Evolutionary conservation across 2,113 vertebrate genomes (phyloP), one percentile per base, ranked within the genome.

Genomic region (Halichoerus grypus): DNA sequence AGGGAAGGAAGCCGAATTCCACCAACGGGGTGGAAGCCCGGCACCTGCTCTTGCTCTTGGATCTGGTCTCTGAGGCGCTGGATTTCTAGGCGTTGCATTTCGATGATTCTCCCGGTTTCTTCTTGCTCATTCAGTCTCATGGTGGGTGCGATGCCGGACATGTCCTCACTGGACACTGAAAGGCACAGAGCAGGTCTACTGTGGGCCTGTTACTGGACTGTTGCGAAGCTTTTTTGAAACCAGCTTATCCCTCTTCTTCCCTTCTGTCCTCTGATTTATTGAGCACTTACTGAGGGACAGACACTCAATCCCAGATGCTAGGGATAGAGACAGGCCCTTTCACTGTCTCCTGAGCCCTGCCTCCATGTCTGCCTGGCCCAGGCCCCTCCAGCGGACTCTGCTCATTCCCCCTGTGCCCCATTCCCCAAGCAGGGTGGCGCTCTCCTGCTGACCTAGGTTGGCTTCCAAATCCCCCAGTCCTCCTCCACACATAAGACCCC

Each of bases 71-170:
- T 95, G 42, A 99, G 98, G 21, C 97, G 97, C 11, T 98, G 98
- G 95, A 99, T 99, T 98, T 99, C 99, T 19, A 98, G 83, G 69
- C 98, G 98, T 53, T 99, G 99, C 98, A 99, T 99, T 97, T 99
- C 98, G 71, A 99, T 99, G 79, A 99, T 99, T 86, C 98, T 98
- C 95, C 98, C 98, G 0, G 85, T 98, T 98, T 99, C 99, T 67
- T 99, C 98, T 83, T 99, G 98, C 63, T 98, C 97, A 33, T 99
- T 99, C 88, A 99, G 96, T 83, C 98, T 98, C 55, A 93, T 46
- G 79, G 99, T 89, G 87, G 97, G 36, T 39, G 97, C 4, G 2
- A 19, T 0, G 12, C 94, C 7, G 2, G 80, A 71, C 12, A 14
- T 3, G 13, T 98, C 97, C 81, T 21, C 55, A 1, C 39, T 67